Base-by-base conservation (phyloP, 1,140 invertebrate species). In the Oedothorax gibbosus region DNA sequence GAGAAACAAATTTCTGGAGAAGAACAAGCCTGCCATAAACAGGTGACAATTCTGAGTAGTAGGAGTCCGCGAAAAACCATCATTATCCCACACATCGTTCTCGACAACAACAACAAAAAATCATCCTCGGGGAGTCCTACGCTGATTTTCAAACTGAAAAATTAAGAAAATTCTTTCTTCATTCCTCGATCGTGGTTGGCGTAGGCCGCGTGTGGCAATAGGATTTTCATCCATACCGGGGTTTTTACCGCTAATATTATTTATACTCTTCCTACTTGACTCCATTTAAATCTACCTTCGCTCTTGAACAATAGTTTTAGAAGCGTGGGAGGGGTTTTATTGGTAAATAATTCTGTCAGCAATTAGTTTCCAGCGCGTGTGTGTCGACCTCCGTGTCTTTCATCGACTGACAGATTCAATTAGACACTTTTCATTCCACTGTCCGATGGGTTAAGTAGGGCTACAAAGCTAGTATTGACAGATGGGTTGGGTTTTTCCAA, bases 341-440 rank as follows among this genome's bases (percentile, higher is more conserved):
- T 79, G 62, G 77, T 79, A 79, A 79, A 79, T 79, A 79, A 66
- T 66, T 79, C 77, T 79, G 77, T 66, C 77, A 79, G 77, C 77
- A 79, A 79, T 65, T 66, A 65, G 62, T 66, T 79, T 79, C 75
- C 56, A 54, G 49, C 60, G 14, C 49, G 35, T 35, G 35, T 49
- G 68, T 51, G 18, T 18, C 12, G 57, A 35, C 54, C 72, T 75
- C 57, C 54, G 8, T 75, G n/a, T 51, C 53, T 75, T 75, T 75
- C 72, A 75, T 21, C 72, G 18, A 15, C 18, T 75, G 72, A 57
- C 53, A 75, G 53, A 57, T 14, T 75, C 21, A 57, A 75, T 75
- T 35, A 35, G 35, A 35, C 35, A 35, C 35, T 35, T 35, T 35
- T 35, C 35, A 35, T 35, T 35, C 35, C 35, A 35, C 35, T 35